These are phyloP conservation scores for Drosophila littoralis DNA, from an alignment of 1,140 invertebrate species.

Conservation along the genomic window DNA sequence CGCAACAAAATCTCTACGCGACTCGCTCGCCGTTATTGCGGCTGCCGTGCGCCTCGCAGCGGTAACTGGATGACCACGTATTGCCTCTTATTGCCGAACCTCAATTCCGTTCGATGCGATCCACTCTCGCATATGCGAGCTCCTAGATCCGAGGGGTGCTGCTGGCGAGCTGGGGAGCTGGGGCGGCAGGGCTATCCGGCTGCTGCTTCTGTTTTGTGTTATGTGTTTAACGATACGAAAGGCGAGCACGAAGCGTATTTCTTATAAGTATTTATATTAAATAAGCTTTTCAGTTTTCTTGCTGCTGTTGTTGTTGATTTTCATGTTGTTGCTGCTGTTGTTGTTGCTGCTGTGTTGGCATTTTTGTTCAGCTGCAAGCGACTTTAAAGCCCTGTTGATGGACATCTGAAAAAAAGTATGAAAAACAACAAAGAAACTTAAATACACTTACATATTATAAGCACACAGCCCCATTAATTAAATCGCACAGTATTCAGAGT, in stretches of 20 bases:
- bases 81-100: not conserved
- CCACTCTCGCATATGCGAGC: not conserved
- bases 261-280: constrained; percentile 66
- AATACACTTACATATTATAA: constrained; percentile 10
- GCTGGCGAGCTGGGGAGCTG: not conserved
- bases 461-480: too few relatives aligned
- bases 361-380: constrained; percentile 26
- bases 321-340: constrained; percentile 8
- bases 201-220: constrained; percentile 65
- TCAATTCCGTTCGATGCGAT: constrained; percentile 9
- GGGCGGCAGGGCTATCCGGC: constrained; percentile 3
- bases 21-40: constrained; percentile 37
- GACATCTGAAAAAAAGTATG: constrained; percentile 51
- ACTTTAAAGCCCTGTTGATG: constrained; percentile 57
- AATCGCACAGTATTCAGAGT: too few relatives aligned
- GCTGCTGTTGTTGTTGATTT: constrained; percentile 13
- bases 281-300: constrained; percentile 54
- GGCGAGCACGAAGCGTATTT: constrained; percentile 30
- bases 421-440: constrained; percentile 29
- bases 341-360: constrained; percentile 18
- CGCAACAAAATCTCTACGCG: constrained; percentile 30
- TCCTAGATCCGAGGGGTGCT: not conserved
- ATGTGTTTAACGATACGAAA: constrained; percentile 37
- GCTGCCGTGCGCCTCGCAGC: constrained; percentile 4
- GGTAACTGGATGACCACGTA: constrained; percentile 7